Evolutionary conservation across 2,888 invertebrate genomes (phyloP), one percentile per base, ranked within the genome.

Genomic region (Pyrocoelia pectoralis): DNA sequence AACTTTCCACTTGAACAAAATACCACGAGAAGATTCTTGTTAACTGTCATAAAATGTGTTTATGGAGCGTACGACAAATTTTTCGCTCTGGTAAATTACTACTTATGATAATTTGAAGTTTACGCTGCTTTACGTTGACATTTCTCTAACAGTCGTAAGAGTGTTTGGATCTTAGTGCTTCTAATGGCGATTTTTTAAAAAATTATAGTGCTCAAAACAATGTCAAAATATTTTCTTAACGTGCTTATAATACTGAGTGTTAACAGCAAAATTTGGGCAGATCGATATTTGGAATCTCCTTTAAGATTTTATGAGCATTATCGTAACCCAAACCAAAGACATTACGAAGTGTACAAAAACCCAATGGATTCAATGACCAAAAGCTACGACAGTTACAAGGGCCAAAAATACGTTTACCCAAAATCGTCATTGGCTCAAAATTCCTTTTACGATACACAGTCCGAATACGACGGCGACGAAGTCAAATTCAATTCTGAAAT

Each of bases 1-100:
- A 19, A 56, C 62, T 62, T 58, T 58, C 46, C 63, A 10, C 38
- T 24, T 52, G 59, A 64, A 51, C 28, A 18, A 43, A 48, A 17
- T 53, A 14, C 24, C 15, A 24, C 28, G 40, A 46, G 46, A 52
- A 40, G 51, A 56, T 60, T 59, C 38, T 41, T 50, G 63, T 48
- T 64, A 60, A 64, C 59, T 58, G 38, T 28, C 43, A 51, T 46
- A 60, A 60, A 64, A 59, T 64, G 59, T 68, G 66, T 69, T 67
- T 69, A 65, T 67, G 53, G 69, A 62, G 60, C 68, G 57, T 63
- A 62, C 48, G 67, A 65, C 58, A 58, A 33, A 61, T 66, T 65
- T 67, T 61, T 43, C 33, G 69, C 69, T 69, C 69, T 69, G 69
- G 67, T 69, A 69, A 69, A 9, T 41, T 24, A 28, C 43, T 43